Conservation (phyloP, 2,113 vertebrate genomes). For the Hyperoodon ampullatus region DNA sequence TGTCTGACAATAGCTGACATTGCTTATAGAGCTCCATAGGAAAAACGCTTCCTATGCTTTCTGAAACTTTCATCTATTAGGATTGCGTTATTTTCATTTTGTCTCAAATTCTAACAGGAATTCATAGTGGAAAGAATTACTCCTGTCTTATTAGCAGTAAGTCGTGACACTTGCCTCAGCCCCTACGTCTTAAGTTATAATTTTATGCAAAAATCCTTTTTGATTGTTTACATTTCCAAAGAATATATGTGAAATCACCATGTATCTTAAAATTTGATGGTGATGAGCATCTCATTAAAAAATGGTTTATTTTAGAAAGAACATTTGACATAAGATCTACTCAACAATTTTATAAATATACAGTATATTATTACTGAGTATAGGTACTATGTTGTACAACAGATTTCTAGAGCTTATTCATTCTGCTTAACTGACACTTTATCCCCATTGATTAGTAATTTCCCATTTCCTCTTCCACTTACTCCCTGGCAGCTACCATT, state of each 20-base stretch:
- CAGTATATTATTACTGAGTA: neutral
- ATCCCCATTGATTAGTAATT: neutral
- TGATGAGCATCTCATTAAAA: neutral
- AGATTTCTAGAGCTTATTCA: neutral
- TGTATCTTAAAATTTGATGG: neutral
- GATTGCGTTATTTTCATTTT: neutral
- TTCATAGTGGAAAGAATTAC: neutral
- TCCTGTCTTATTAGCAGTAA: neutral
- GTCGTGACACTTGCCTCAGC: neutral
- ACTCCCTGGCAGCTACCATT: neutral
- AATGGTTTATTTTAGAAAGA: neutral
- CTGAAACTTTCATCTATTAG: neutral
- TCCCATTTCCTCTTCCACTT: neutral
- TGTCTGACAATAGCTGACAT: neutral
- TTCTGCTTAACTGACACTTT: neutral
- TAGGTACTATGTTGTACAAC: neutral
- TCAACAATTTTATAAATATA: neutral
- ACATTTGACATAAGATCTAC: neutral
- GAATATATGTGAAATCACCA: neutral
- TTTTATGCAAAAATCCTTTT: neutral
- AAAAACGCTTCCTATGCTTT: neutral
- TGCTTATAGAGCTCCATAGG: accelerated
- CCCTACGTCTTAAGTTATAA: neutral
- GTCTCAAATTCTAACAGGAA: neutral
- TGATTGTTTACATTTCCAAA: neutral